phyloP scores from a whole-genome alignment of 2,797 vertebrate genomes.

The Channa striata region DNA sequence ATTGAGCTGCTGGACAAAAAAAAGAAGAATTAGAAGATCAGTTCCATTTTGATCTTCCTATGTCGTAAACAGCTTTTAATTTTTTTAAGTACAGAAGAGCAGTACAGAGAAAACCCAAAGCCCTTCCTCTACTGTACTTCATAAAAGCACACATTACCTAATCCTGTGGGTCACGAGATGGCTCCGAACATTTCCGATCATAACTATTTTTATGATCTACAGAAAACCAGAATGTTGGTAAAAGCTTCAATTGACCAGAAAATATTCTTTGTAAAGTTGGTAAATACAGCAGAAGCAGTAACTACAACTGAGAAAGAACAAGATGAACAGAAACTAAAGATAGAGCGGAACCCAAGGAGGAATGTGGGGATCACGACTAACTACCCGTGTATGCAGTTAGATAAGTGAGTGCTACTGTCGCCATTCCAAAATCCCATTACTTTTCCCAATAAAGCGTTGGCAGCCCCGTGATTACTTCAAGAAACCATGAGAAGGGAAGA shows the following conservation, averaged over 20 bases:
- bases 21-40: background rate
- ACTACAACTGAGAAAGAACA: background rate
- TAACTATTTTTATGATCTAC: background rate
- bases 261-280: background rate
- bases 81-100: background rate
- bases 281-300: background rate
- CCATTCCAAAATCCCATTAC: conserved; percentile 72
- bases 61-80: background rate
- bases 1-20: background rate
- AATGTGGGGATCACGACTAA: conserved; percentile 45
- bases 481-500: conserved; percentile 49
- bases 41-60: background rate
- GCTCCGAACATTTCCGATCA: background rate
- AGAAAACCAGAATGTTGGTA: fast-evolving
- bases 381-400: conserved; percentile 51
- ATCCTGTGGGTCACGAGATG: background rate
- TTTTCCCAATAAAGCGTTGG: conserved; percentile 73
- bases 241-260: background rate
- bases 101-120: no score
- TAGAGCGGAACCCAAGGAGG: conserved; percentile 5
- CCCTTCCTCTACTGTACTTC: background rate
- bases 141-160: background rate
- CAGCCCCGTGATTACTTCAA: conserved; percentile 74
- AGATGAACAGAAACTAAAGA: conserved; percentile 28
- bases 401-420: conserved; percentile 61